Base-by-base conservation (phyloP, 2,797 vertebrate species). In the Sebastes matsubarae region DNA sequence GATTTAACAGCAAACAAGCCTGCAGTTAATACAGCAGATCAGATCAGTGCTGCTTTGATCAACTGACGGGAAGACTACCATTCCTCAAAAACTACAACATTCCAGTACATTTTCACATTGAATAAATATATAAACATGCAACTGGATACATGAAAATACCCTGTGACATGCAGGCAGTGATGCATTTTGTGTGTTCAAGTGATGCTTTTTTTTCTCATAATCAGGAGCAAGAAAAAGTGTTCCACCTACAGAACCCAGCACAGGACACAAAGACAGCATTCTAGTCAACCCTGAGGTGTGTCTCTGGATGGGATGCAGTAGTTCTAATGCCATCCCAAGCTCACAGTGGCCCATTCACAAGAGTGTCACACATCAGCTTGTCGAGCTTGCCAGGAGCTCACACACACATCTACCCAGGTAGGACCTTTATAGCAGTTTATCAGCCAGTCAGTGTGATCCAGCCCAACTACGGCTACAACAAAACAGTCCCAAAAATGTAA, bases 1-100 rank as follows among this genome's bases (percentile, higher is more conserved):
- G 14, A 86, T 89, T 88, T 50, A 84, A 77, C 27, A 83, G 69
- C 55, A 84, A 86, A 83, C 75, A 86, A 70, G 73, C 6, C 74
- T 38, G 12, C 30, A 24, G 68, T 70, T 72, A 70, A 71, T 24
- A 24, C 27, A 11, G 68, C 16, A 57, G 24, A 79, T 52, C 36
- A 38, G 36, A 54, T 55, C 54, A 71, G 8, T 60, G 22, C 22
- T 9, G 16, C 5, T 24, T 25, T 32, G 24, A 73, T 63, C 57
- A 42, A 75, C 14, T 13, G 30, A 55, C 22, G 60, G 46, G 7
- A 60, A 42, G 63, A 46, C 60, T 67, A 16, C 3, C 24, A 10
- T 36, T 12, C 5, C 4, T 54, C n/a, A 55, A 14, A 38, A 38
- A 38, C 7, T 1, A 24, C 24, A 20, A 29, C 42, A 16, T 11